Base-by-base conservation (phyloP, 2,888 invertebrate genomes). In the Loripinus fragilis region DNA sequence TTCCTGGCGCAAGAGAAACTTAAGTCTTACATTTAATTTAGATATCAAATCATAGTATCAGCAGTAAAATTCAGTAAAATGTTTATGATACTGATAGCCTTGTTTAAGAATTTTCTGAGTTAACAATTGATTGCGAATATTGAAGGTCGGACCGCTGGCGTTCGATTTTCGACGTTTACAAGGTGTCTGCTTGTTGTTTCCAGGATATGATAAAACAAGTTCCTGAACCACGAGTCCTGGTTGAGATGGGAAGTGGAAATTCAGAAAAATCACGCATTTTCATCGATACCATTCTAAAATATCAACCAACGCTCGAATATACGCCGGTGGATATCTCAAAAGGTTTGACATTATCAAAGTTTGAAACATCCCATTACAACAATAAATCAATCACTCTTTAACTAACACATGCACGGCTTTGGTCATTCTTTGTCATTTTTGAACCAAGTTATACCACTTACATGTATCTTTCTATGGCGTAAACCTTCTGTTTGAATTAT, bases 161-260 rank as follows among this genome's bases (percentile, higher is more conserved):
- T 8, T 42, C 8, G 10, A 42, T 42, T 42, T 42, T 12, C 17
- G 8, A 42, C 8, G 10, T 15, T 23, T 42, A 12, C 17, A 17
- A 12, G 10, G 17, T 17, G 8, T 8, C 42, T 42, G n/a, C n/a
- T 41, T 41, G 41, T 66, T 35, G 42, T 41, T 71, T 60, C 15
- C 52, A 85, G 85, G 85, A 80, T 15, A 76, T 85, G 15, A 71
- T 85, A 2, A 28, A 60, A 20, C 55, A 76, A 28, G 69, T 80
- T 15, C 33, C 65, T 15, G 20, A 50, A 12, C 74, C 74, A 55
- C 74, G 74, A 69, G 65, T 71, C 17, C 70, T 85, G 3, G 78
- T 85, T 0, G 85, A 85, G 48, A 81, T 85, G 81, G 85, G 85
- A 15, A 85, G 85, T 60, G 81, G 81, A 5, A 85, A 85, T 65